Percentiles rank a stretch among this genome's conserved stretches.
These are phyloP conservation scores for Physella acuta DNA, from an alignment of 1,140 invertebrate species.

Conservation along the genomic window DNA sequence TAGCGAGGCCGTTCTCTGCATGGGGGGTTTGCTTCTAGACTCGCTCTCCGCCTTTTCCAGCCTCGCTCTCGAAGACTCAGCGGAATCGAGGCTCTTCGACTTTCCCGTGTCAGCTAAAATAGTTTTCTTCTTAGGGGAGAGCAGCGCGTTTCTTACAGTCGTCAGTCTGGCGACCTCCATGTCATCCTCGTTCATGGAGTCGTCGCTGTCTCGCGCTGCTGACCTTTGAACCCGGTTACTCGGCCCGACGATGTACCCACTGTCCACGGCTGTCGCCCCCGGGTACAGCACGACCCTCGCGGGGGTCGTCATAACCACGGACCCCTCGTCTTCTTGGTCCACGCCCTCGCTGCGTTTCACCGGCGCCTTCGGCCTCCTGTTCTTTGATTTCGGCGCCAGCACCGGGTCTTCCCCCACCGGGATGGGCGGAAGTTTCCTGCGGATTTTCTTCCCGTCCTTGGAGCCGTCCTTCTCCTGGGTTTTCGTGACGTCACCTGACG, in stretches of 20 bases:
- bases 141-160: slow-evolving; percentile 5
- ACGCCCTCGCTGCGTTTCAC: slow-evolving; percentile 16
- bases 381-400: slow-evolving; percentile 28
- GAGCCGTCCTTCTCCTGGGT: slow-evolving; percentile 11
- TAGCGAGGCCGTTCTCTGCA: slow-evolving; percentile 31
- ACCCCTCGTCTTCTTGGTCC: background rate
- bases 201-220: slow-evolving; percentile 34
- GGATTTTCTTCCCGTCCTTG: slow-evolving; percentile 43
- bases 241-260: background rate
- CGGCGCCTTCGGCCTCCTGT: slow-evolving; percentile 25
- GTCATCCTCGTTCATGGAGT: slow-evolving; percentile 53
- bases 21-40: slow-evolving; percentile 15
- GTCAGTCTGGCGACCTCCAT: slow-evolving; percentile 50
- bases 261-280: background rate
- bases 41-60: background rate
- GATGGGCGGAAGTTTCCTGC: slow-evolving; percentile 66
- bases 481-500: background rate
- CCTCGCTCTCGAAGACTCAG: slow-evolving; percentile 3
- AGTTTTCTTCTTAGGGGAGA: slow-evolving; percentile 22
- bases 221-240: slow-evolving; percentile 14
- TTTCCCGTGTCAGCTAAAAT: slow-evolving; percentile 27
- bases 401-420: slow-evolving; percentile 66
- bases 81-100: slow-evolving; percentile 32
- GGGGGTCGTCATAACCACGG: background rate
- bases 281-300: slow-evolving; percentile 10